phyloP scores from a whole-genome alignment of 2,113 vertebrate genomes.

The Agelaius tricolor region DNA sequence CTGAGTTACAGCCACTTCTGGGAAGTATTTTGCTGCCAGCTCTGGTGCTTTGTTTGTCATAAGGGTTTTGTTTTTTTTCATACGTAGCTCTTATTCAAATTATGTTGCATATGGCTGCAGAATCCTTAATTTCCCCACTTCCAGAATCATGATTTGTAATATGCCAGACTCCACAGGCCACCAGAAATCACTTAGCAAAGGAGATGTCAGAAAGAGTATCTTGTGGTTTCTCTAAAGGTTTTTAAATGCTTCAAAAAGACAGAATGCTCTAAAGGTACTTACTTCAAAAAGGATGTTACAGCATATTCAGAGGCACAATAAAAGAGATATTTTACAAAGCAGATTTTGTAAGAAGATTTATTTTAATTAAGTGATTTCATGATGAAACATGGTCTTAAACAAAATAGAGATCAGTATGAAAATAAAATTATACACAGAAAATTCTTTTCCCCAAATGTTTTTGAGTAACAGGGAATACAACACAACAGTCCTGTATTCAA shows the following conservation, averaged over 20 bases:
- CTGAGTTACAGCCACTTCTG: background rate
- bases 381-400: slow-evolving; percentile 78
- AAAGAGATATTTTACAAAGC: slow-evolving; percentile 19
- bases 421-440: slow-evolving; percentile 76
- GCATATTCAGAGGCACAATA: background rate
- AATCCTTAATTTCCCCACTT: background rate
- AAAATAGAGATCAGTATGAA: slow-evolving; percentile 84
- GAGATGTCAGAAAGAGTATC: background rate
- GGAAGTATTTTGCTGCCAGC: background rate
- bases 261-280: background rate
- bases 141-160: background rate
- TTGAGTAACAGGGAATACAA: slow-evolving; percentile 76
- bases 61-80: background rate
- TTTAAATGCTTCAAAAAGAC: background rate
- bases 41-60: background rate
- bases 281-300: rapidly evolving
- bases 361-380: slow-evolving; percentile 77
- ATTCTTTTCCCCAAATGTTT: slow-evolving; percentile 70
- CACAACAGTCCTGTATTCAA: slow-evolving; percentile 61
- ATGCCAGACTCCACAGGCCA: background rate
- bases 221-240: background rate
- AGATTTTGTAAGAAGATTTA: slow-evolving; percentile 77
- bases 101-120: background rate
- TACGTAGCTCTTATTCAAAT: background rate
- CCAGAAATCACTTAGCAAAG: background rate